These are phyloP conservation scores for Hylia prasina DNA, from an alignment of 2,113 vertebrate species.

Conservation along the genomic window DNA sequence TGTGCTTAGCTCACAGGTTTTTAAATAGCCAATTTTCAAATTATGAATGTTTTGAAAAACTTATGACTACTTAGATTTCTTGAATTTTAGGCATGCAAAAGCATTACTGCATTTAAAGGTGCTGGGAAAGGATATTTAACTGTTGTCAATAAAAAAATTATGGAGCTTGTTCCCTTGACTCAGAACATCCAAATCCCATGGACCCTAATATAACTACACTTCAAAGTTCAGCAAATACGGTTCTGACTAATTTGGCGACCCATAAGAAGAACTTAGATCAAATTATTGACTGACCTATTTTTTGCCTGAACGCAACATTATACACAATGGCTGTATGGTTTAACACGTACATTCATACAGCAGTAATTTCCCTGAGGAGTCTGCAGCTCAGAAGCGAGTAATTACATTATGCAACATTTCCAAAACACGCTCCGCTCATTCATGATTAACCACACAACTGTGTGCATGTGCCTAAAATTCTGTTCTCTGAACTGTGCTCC, in stretches of 20 bases:
- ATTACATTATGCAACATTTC: not conserved
- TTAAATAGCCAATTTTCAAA: not conserved
- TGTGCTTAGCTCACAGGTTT: not conserved
- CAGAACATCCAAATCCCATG: not conserved
- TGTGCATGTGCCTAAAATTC: not conserved
- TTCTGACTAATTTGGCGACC: not conserved
- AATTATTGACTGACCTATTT: not conserved
- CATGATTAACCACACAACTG: not conserved
- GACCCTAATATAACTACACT: not conserved
- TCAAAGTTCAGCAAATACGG: not conserved
- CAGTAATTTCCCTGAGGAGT: not conserved
- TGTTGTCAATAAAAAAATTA: not conserved
- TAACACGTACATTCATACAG: not conserved
- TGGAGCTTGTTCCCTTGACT: not conserved
- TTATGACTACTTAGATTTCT: not conserved
- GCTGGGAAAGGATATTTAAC: not conserved
- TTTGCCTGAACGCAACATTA: not conserved
- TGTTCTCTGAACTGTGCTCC: not conserved
- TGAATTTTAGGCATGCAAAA: not conserved
- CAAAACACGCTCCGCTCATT: fast-evolving
- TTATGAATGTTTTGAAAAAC: not conserved
- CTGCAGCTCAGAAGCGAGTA: not conserved
- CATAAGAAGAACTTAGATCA: not conserved
- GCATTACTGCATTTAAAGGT: not conserved
- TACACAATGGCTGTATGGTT: not conserved